A percentile compares a stretch with the other conserved stretches of the same genome.
These are phyloP conservation scores for Ennomos erosarius DNA, from an alignment of 2,888 invertebrate species.

Conservation along the genomic window DNA sequence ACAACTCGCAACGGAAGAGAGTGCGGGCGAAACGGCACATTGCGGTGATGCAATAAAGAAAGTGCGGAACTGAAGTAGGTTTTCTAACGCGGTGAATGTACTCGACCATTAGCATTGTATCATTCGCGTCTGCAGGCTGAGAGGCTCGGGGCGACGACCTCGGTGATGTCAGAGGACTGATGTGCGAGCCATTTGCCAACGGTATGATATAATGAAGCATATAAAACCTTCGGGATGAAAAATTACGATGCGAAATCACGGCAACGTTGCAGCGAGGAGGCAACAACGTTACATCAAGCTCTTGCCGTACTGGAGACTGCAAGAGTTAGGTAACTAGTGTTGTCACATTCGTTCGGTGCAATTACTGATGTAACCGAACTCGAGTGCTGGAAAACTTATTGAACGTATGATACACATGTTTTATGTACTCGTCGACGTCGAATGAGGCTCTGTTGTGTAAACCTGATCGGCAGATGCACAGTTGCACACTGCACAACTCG, in stretches of 20 bases:
- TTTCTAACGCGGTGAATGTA: constrained; percentile 83
- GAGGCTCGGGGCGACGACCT: constrained; percentile 72
- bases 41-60: constrained; percentile 82
- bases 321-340: constrained; percentile 77
- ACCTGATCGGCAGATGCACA: constrained; percentile 40
- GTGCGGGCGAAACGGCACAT: constrained; percentile 77
- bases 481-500: constrained; percentile 6
- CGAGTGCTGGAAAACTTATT: constrained; percentile 44
- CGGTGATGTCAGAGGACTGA: constrained; percentile 67
- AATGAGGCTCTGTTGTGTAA: constrained; percentile 23
- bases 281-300: constrained; percentile 68
- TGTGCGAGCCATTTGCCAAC: constrained; percentile 57
- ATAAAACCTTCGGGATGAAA: constrained; percentile 57
- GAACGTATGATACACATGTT: constrained; percentile 28
- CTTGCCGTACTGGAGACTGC: constrained; percentile 64
- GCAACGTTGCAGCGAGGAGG: constrained; percentile 51
- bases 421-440: constrained; percentile 22
- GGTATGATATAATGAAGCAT: constrained; percentile 53
- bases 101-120: constrained; percentile 78
- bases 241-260: constrained; percentile 62
- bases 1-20: constrained; percentile 80
- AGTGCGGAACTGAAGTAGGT: constrained; percentile 83
- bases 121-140: constrained; percentile 67
- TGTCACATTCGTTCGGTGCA: constrained; percentile 77
- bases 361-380: constrained; percentile 70